Evolutionary conservation across 2,888 invertebrate species (phyloP), one percentile per base, ranked within the genome.

Genomic region (Drosophila longiperda): DNA sequence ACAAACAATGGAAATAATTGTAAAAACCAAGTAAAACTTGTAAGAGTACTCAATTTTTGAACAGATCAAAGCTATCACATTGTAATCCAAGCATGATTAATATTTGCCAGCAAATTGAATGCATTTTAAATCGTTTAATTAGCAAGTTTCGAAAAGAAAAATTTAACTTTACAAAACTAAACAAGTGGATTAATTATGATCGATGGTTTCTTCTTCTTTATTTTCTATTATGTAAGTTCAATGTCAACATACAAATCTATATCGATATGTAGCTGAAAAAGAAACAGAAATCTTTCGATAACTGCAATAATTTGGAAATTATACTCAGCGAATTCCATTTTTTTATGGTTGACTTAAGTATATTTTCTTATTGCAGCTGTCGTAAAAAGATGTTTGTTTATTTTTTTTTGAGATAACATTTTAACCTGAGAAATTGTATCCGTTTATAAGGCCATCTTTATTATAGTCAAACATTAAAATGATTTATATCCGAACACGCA

Each of bases 381-480:
- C 36, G 52, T 36, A 62, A 62, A 66, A 62, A 45, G 42, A n/a
- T 36, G 20, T 42, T 62, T 53, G 66, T 15, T 42, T 52, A 26
- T 11, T 33, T 45, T 33, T 45, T 7, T 45, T 4, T 23, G 52
- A 45, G 48, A 23, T 52, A 45, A 38, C 4, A 6, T 33, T 66
- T 69, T 59, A 54, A 33, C 40, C 12, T 12, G n/a, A 12, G 34
- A 54, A 66, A 54, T 59, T 59, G 53, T 66, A 59, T 23, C 33
- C 26, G 49, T 23, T 45, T 50, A 52, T 65, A 58, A 58, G 38
- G 8, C 36, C 9, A 36, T 58, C 5, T 58, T 57, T 52, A 55
- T 34, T 34, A 57, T 57, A 33, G 42, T 23, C 66, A 29, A 29
- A 55, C 49, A 67, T 54, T 33, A n/a, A 20, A 1, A 20, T 42